Conservation (phyloP, 2,797 vertebrate genomes). For the Bucorvus abyssinicus region DNA sequence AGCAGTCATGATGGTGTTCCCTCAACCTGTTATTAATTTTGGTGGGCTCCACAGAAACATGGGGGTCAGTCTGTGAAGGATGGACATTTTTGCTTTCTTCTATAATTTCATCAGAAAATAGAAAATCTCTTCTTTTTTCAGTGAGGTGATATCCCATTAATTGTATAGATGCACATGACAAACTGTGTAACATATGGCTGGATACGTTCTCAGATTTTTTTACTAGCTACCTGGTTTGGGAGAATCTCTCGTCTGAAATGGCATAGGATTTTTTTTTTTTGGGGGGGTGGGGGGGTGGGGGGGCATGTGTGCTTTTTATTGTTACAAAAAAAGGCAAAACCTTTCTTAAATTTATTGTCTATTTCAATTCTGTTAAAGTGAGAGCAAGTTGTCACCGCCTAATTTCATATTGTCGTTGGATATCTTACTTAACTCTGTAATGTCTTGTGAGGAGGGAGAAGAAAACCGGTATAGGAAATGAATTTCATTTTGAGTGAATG, state of each 20-base stretch:
- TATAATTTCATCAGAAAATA: background rate
- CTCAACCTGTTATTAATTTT: background rate
- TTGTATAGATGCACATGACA: background rate
- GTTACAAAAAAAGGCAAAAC: background rate
- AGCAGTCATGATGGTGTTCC: background rate
- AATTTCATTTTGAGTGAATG: background rate
- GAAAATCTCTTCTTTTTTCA: background rate
- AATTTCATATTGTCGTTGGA: background rate
- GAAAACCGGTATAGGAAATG: slow-evolving; percentile 9
- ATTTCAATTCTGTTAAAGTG: background rate
- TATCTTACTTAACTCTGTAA: background rate
- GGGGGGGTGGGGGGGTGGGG: too few relatives aligned
- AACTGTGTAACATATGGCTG: background rate
- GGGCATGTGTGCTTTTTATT: background rate
- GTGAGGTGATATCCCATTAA: background rate
- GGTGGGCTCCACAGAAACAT: background rate
- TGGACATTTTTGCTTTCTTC: background rate
- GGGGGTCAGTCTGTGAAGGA: background rate
- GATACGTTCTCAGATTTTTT: background rate
- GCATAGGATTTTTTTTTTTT: background rate
- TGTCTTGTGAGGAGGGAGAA: background rate
- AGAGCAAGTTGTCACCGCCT: background rate
- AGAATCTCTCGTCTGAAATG: background rate
- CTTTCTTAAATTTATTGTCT: background rate
- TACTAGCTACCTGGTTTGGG: background rate